Evolutionary conservation across 2,888 invertebrate genomes (phyloP).

Genomic region (Lycophotia porphyrea): DNA sequence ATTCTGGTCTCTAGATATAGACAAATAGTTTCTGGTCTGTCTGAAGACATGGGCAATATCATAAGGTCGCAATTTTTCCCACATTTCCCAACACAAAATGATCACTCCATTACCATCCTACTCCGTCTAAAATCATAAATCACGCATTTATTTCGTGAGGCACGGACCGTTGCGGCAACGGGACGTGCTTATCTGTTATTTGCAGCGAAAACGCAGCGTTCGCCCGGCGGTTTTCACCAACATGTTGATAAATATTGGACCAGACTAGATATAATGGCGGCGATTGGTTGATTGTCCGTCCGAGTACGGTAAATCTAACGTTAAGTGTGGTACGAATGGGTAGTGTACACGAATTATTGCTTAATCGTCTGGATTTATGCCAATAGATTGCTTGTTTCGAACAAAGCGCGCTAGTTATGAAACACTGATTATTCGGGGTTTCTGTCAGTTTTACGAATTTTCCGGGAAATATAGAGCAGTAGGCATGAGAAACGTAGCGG

Average conservation of each 20-base stretch:
- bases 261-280: conserved; percentile 66
- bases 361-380: conserved; percentile 69
- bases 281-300: conserved; percentile 67
- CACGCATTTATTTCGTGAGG: conserved; percentile 86
- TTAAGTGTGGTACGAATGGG: conserved; percentile 61
- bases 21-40: not conserved
- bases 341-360: conserved; percentile 71
- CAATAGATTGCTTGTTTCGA: conserved; percentile 44
- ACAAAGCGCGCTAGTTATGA: conserved; percentile 45
- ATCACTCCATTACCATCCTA: conserved; percentile 22
- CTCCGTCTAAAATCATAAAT: conserved; percentile 83
- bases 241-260: conserved; percentile 86
- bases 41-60: not conserved
- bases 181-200: conserved; percentile 89
- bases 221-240: conserved; percentile 78
- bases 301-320: conserved; percentile 70
- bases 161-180: conserved; percentile 82
- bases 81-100: not conserved
- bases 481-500: not conserved
- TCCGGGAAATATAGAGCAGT: not conserved
- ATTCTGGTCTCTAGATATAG: not conserved
- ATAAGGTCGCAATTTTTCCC: too few species aligned
- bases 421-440: conserved; percentile 23
- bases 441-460: conserved; percentile 7
- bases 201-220: conserved; percentile 81